Evolutionary conservation across 2,888 invertebrate species (phyloP).

Genomic region (Ptychoptera albimana): DNA sequence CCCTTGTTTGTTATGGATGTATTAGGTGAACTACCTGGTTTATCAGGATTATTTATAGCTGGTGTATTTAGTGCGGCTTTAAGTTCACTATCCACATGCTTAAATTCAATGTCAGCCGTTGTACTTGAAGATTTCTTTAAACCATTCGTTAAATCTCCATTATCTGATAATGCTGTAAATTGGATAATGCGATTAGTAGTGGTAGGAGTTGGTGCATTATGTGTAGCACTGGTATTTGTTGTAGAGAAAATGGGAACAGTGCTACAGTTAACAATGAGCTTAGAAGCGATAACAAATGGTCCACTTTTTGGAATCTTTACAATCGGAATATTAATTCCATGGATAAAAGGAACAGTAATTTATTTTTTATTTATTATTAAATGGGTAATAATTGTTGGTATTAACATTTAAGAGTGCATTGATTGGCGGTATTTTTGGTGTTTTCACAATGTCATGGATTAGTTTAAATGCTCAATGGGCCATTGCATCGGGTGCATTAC

Average conservation of each 20-base stretch:
- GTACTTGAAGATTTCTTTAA: slow-evolving; percentile 57
- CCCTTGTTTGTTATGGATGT: slow-evolving; percentile 79
- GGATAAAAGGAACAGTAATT: slow-evolving; percentile 45
- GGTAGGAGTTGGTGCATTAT: slow-evolving; percentile 47
- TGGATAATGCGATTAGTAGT: slow-evolving; percentile 57
- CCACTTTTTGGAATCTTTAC: slow-evolving; percentile 49
- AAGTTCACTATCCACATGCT: slow-evolving; percentile 60
- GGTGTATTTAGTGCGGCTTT: slow-evolving; percentile 83
- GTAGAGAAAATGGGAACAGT: slow-evolving; percentile 64
- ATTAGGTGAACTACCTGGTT: slow-evolving; percentile 54
- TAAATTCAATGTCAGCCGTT: slow-evolving; percentile 64
- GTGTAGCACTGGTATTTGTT: slow-evolving; percentile 50
- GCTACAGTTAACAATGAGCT: slow-evolving; percentile 45
- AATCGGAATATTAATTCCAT: slow-evolving; percentile 52
- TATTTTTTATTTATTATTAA: slow-evolving; percentile 3
- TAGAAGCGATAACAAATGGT: slow-evolving; percentile 54
- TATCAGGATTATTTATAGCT: slow-evolving; percentile 77
- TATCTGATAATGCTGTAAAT: slow-evolving; percentile 36
- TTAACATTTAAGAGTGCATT: slow-evolving; percentile 43
- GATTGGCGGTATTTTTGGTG: slow-evolving; percentile 39
- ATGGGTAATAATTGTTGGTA: background rate
- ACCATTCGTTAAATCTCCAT: slow-evolving; percentile 38
- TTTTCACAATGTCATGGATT: slow-evolving; percentile 41
- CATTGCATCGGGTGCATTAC: slow-evolving; percentile 41
- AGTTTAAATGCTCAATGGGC: slow-evolving; percentile 46